phyloP scores from a whole-genome alignment of 2,113 vertebrate genomes.

The Protomyctophum bolini region DNA sequence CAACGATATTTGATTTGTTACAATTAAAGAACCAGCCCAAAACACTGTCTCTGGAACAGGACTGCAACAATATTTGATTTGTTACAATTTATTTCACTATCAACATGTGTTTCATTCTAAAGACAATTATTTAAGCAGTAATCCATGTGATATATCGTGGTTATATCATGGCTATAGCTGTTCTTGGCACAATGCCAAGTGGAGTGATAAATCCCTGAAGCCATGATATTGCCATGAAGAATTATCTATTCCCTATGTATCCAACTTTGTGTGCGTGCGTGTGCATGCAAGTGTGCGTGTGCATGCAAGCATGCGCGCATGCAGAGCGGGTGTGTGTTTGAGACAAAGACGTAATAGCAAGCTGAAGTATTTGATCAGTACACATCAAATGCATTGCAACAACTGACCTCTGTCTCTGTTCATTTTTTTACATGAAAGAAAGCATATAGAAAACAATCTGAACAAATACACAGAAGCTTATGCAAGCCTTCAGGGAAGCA shows the following conservation, averaged over 20 bases:
- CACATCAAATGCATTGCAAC: not conserved
- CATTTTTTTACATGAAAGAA: not conserved
- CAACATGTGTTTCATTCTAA: no score
- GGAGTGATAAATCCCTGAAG: no score
- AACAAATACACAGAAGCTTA: not conserved
- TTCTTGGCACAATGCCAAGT: no score
- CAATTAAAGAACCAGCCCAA: not conserved
- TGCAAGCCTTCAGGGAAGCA: not conserved
- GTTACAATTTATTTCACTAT: no score
- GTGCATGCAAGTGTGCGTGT: slow-evolving; percentile 27
- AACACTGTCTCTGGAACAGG: not conserved
- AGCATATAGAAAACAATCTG: not conserved
- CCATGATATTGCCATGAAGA: no score
- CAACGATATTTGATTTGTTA: no score
- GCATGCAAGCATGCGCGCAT: not conserved
- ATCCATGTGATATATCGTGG: no score
- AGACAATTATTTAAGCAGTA: no score
- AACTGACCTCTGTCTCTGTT: slow-evolving; percentile 18
- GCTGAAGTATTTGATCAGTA: no score
- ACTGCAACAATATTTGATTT: no score
- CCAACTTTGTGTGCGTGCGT: not conserved
- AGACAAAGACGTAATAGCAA: slow-evolving; percentile 13
- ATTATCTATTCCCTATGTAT: no score
- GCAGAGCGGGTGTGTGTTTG: slow-evolving; percentile 16
- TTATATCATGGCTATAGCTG: no score